Conservation (phyloP, 1,140 invertebrate species). For the Aphelenchoides besseyi region DNA sequence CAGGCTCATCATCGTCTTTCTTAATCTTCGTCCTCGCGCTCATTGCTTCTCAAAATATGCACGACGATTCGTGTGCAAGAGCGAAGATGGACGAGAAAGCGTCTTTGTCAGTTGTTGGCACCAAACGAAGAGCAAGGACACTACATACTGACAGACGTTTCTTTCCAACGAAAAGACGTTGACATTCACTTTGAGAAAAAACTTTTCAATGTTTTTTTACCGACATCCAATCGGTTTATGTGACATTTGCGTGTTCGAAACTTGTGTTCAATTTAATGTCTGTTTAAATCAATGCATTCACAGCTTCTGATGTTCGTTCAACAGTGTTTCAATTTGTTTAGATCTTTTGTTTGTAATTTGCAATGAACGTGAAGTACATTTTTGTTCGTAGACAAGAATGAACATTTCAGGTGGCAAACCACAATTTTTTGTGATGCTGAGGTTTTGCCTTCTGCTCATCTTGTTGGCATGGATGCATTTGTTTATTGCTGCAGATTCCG, state of each 20-base stretch:
- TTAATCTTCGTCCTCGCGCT: not conserved
- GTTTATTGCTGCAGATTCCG: not conserved
- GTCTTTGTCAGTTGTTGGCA: constrained; percentile 5
- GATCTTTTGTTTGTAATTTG: not conserved
- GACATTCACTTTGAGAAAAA: not conserved
- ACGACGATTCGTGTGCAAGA: too few relatives aligned
- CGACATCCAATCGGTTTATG: not conserved
- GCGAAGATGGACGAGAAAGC: not conserved
- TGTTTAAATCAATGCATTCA: not conserved
- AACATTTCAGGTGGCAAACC: not conserved
- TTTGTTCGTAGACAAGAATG: not conserved
- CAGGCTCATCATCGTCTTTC: not conserved
- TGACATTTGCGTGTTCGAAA: not conserved
- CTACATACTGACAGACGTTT: constrained; percentile 9
- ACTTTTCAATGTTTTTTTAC: not conserved
- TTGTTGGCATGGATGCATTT: not conserved
- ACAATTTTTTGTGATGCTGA: not conserved
- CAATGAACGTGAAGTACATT: too few relatives aligned
- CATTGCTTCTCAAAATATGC: not conserved
- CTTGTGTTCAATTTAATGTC: not conserved
- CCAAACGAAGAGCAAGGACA: not conserved
- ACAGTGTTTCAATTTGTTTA: not conserved
- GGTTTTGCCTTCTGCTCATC: not conserved
- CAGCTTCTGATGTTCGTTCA: not conserved
- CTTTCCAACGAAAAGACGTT: constrained; percentile 3